Conservation (phyloP, 2,113 vertebrate species). For the Cinclus cinclus region DNA sequence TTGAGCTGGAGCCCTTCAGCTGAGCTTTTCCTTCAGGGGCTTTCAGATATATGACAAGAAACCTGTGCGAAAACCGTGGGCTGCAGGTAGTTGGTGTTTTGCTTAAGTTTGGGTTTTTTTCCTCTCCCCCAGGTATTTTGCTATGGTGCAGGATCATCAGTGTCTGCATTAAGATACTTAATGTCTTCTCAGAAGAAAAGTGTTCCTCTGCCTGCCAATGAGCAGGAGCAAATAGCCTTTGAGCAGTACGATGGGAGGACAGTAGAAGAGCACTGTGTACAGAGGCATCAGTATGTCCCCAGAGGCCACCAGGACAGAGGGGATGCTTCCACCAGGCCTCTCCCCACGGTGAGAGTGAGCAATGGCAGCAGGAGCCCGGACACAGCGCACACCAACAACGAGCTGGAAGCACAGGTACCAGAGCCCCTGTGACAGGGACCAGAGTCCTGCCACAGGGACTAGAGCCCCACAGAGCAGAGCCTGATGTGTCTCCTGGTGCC, state of each 20-base stretch:
- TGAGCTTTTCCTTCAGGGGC: background rate
- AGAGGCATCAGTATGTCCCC: background rate
- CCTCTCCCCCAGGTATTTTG: conserved; percentile 64
- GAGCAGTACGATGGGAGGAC: background rate
- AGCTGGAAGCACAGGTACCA: background rate
- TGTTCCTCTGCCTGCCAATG: background rate
- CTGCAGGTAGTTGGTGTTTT: background rate
- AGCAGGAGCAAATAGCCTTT: background rate
- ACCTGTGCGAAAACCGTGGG: background rate
- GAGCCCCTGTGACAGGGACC: background rate
- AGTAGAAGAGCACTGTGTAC: background rate
- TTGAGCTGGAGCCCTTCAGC: background rate
- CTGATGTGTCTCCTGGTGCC: background rate
- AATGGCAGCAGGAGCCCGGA: conserved; percentile 7
- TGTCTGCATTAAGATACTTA: conserved; percentile 43
- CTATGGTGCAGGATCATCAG: conserved; percentile 73
- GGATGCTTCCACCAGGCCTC: background rate
- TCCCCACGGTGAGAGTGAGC: background rate
- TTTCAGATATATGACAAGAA: background rate
- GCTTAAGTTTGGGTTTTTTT: background rate
- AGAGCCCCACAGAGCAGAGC: background rate
- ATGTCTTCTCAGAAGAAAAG: conserved; percentile 13
- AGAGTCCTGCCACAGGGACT: background rate
- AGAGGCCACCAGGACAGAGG: conserved; percentile 43
- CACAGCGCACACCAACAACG: background rate